phyloP scores from a whole-genome alignment of 2,797 vertebrate species.

The Nothura maculosa region DNA sequence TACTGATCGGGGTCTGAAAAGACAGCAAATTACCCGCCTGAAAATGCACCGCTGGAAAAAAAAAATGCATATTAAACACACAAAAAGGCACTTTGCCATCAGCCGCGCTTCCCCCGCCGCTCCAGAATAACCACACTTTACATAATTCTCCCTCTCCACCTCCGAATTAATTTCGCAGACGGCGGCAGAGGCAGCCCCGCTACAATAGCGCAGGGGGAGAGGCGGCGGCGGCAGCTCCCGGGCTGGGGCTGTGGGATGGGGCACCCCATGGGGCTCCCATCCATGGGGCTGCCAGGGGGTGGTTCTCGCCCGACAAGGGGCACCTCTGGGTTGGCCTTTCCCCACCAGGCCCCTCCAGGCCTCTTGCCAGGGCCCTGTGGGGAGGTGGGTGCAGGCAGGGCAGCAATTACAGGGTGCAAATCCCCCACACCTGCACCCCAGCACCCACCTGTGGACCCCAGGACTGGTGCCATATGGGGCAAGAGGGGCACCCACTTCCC shows the following conservation, averaged over 20 bases:
- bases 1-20: slow-evolving; percentile 87
- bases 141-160: slow-evolving; percentile 77
- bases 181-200: slow-evolving; percentile 51
- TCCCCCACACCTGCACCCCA: fast-evolving
- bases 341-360: no score
- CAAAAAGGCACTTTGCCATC: slow-evolving; percentile 84
- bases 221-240: neutral
- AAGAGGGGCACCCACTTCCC: neutral
- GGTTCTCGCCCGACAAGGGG: no score
- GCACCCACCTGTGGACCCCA: fast-evolving
- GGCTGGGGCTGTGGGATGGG: neutral
- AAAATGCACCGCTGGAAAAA: slow-evolving; percentile 80
- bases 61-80: slow-evolving; percentile 86
- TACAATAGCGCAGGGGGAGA: slow-evolving; percentile 11
- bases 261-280: neutral
- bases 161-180: slow-evolving; percentile 73
- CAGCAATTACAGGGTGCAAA: no score
- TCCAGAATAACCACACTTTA: slow-evolving; percentile 76
- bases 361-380: neutral
- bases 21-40: slow-evolving; percentile 86
- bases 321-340: no score
- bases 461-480: no score
- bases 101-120: slow-evolving; percentile 74
- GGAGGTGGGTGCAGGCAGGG: no score
- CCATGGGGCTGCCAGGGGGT: neutral